Evolutionary conservation across 2,113 vertebrate species (phyloP).

Genomic region (Tachysurus fulvidraco): DNA sequence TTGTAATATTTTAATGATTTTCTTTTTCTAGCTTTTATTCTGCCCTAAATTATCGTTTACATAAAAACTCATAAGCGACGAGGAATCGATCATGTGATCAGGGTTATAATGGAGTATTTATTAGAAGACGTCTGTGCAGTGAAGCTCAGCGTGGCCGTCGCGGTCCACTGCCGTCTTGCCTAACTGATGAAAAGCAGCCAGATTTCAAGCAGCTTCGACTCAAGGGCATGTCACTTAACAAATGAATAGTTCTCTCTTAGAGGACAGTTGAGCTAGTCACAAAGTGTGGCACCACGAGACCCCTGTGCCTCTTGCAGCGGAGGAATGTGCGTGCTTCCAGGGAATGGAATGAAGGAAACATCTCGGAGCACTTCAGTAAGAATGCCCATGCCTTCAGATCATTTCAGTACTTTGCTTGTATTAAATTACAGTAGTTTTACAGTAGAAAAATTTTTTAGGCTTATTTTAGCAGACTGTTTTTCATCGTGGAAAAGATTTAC

Average conservation of each 20-base stretch:
- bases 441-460: not conserved
- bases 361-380: constrained; percentile 34
- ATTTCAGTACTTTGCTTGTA: not conserved
- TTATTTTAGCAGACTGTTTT: constrained; percentile 1
- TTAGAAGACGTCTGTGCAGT: constrained; percentile 55
- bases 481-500: too few relatives aligned
- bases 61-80: constrained; percentile 32
- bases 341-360: constrained; percentile 41
- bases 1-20: not conserved
- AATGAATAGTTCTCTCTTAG: constrained; percentile 68
- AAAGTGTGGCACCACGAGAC: constrained; percentile 64
- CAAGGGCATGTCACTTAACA: constrained; percentile 64
- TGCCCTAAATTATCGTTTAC: constrained; percentile 19
- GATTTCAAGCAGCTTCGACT: constrained; percentile 60
- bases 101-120: constrained; percentile 65
- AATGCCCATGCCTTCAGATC: constrained; percentile 24
- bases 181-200: constrained; percentile 62
- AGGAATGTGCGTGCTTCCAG: constrained; percentile 58
- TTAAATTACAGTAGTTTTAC: constrained; percentile 15
- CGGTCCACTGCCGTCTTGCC: constrained; percentile 53
- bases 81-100: constrained; percentile 58
- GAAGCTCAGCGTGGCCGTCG: constrained; percentile 52
- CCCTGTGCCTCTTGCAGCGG: constrained; percentile 58
- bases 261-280: constrained; percentile 67
- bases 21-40: not conserved